A percentile compares a stretch with the other conserved stretches of the same genome.
These are phyloP conservation scores for Auanema sp. DNA, from an alignment of 2,888 invertebrate species.

Conservation along the genomic window DNA sequence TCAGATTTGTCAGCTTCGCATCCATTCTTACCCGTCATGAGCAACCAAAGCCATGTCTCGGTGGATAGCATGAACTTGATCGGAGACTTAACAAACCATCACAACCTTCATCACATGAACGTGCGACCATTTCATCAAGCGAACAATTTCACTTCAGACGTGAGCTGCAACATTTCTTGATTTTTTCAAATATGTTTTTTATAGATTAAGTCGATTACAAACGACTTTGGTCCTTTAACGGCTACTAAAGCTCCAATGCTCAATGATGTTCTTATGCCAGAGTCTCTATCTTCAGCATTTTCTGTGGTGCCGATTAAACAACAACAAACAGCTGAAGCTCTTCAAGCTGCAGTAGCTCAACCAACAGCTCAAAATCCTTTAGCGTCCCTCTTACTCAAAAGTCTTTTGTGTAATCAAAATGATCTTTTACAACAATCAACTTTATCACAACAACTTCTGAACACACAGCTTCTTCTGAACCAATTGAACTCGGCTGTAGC, in stretches of 20 bases:
- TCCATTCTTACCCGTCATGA: neutral
- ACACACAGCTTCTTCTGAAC: conserved; percentile 34
- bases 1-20: conserved; percentile 8
- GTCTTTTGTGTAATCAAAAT: conserved; percentile 6
- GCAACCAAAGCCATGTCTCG: conserved; percentile 3
- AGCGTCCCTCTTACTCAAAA: conserved; percentile 17
- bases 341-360: neutral
- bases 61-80: conserved; percentile 6
- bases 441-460: conserved; percentile 24
- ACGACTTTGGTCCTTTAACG: conserved; percentile 31
- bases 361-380: conserved; percentile 4
- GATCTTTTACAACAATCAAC: conserved; percentile 13
- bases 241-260: conserved; percentile 30
- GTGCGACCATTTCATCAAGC: neutral
- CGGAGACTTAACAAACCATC: no score
- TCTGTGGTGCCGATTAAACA: conserved; percentile 10
- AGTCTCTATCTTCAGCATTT: conserved; percentile 15
- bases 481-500: conserved; percentile 20
- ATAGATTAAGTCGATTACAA: conserved; percentile 18
- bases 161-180: neutral
- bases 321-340: neutral
- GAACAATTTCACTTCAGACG: neutral
- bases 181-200: neutral
- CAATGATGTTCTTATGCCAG: conserved; percentile 11
- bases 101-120: no score